Base-by-base conservation (phyloP, 1,140 invertebrate genomes). In the Sarcophaga peregrina region DNA sequence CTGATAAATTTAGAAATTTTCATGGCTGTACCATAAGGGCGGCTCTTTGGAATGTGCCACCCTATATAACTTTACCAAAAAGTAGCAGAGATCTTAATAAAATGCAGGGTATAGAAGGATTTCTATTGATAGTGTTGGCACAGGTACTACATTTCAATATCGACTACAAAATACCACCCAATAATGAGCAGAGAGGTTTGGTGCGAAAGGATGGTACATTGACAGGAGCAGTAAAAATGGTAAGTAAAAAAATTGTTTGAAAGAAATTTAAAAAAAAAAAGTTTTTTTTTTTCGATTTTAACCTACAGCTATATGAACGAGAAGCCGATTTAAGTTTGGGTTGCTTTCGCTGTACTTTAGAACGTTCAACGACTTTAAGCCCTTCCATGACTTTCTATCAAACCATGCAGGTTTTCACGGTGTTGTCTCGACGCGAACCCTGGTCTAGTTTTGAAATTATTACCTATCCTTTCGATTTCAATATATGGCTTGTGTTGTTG, bases 1-100 rank as follows among this genome's bases (percentile, higher is more conserved):
- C 88, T 0, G 83, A 85, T 3, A 89, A 89, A 46, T 74, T 89
- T 47, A 8, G 45, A 5, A 88, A 88, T 54, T 86, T 89, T 7
- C 85, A 83, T 47, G 86, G 86, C 0, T 89, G 88, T 11, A 82
- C 84, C 0, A 9, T 89, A 68, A 85, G 83, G 11, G 86, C 84
- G 0, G 86, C 84, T 15, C 50, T 87, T 11, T 86, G 84, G 84
- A 45, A 88, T 45, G 52, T 85, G 8, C 85, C 88, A 3, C 88
- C 88, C 3, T 89, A 86, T 37, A 11, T 88, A 7, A 68, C 58
- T 13, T 72, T 89, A 0, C 20, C 20, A 6, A 46, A 13, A 52
- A 11, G 11, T 15, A 10, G 50, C 9, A 3, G n/a, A n/a, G 74
- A 45, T 5, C 13, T 2, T 3, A 1, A 20, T 0, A 45, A 25